These are phyloP conservation scores for Leptinotarsa juncta DNA, from an alignment of 2,888 invertebrate species.

Conservation along the genomic window DNA sequence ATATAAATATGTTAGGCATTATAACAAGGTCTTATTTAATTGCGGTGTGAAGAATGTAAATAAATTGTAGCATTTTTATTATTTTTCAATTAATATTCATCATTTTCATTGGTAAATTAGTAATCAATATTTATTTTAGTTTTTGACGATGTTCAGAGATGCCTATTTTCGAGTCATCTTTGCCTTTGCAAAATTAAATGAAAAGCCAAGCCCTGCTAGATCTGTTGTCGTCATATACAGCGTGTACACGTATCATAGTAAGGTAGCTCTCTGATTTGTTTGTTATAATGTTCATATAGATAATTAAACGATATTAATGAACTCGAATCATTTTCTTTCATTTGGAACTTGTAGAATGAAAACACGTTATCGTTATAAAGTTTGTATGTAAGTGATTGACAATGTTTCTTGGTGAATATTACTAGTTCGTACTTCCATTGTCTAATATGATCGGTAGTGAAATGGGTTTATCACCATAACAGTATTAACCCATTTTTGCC, in stretches of 20 bases:
- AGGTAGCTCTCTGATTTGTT: constrained; percentile 67
- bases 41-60: constrained; percentile 61
- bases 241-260: constrained; percentile 64
- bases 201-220: constrained; percentile 55
- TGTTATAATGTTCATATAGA: constrained; percentile 67
- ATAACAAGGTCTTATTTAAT: constrained; percentile 49
- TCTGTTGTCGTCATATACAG: constrained; percentile 62
- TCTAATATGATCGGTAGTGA: no score
- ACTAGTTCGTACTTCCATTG: no score
- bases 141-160: constrained; percentile 58
- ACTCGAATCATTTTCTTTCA: constrained; percentile 31
- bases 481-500: no score
- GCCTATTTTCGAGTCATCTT: constrained; percentile 48
- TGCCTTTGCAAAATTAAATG: constrained; percentile 51
- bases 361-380: no score
- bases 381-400: no score
- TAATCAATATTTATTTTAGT: constrained; percentile 63
- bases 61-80: constrained; percentile 60
- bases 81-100: constrained; percentile 50
- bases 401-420: no score
- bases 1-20: constrained; percentile 53
- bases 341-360: neutral
- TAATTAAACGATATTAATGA: constrained; percentile 61
- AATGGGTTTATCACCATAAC: no score
- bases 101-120: constrained; percentile 55